Percentiles rank a stretch among this genome's conserved stretches.
Evolutionary conservation across 2,113 vertebrate species (phyloP).

Genomic region (Pavo muticus): DNA sequence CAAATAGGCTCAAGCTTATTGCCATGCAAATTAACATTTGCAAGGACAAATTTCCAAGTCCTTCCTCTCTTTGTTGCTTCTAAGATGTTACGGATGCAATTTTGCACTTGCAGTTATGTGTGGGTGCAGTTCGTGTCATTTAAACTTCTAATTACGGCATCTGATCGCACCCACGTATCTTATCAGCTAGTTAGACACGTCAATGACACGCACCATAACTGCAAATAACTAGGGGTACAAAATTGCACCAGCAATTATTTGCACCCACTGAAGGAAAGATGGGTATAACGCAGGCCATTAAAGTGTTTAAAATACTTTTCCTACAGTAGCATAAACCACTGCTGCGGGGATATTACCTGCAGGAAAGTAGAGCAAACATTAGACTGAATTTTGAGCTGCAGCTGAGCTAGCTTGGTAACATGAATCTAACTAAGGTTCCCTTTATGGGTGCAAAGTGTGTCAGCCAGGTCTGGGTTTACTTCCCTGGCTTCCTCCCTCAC

Average conservation of each 20-base stretch:
- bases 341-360: background rate
- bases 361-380: slow-evolving; percentile 1
- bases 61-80: slow-evolving; percentile 57
- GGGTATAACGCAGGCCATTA: slow-evolving; percentile 51
- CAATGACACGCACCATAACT: slow-evolving; percentile 45
- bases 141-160: slow-evolving; percentile 69
- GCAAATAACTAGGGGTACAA: slow-evolving; percentile 58
- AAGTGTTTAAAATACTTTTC: slow-evolving; percentile 56
- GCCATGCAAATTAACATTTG: slow-evolving; percentile 54
- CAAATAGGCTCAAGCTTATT: slow-evolving; percentile 41
- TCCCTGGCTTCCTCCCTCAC: background rate
- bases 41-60: slow-evolving; percentile 39
- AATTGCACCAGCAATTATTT: slow-evolving; percentile 59
- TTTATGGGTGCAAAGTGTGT: background rate
- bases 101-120: slow-evolving; percentile 59
- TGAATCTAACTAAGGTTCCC: background rate
- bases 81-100: slow-evolving; percentile 44
- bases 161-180: slow-evolving; percentile 63
- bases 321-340: slow-evolving; percentile 27
- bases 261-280: slow-evolving; percentile 51
- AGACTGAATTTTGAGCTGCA: slow-evolving; percentile 43
- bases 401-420: background rate
- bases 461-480: slow-evolving; percentile 36
- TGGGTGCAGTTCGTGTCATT: slow-evolving; percentile 70
- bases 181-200: slow-evolving; percentile 64